Evolutionary conservation across 2,113 vertebrate genomes (phyloP).

Genomic region (Balaenoptera acutorostrata): DNA sequence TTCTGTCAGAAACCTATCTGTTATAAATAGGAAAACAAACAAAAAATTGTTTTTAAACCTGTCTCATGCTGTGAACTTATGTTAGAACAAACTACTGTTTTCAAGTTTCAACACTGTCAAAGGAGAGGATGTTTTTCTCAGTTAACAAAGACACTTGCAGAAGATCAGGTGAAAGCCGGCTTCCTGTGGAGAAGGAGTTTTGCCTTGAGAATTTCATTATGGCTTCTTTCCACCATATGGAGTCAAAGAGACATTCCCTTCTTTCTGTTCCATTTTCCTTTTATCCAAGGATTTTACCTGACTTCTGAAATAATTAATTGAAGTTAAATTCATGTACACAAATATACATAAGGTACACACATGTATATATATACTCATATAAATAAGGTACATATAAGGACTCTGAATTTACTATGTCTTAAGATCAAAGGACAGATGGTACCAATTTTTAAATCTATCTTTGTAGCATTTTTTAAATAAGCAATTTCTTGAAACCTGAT

Average conservation of each 20-base stretch:
- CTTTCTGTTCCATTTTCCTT: neutral
- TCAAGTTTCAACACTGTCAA: neutral
- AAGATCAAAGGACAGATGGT: neutral
- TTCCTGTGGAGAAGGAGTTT: neutral
- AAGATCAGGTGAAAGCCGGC: neutral
- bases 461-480: neutral
- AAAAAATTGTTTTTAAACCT: neutral
- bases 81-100: conserved; percentile 12
- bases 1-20: neutral
- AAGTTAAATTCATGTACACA: neutral
- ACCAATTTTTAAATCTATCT: neutral
- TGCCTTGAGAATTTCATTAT: neutral
- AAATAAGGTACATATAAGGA: neutral
- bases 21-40: neutral
- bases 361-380: neutral
- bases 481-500: neutral
- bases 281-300: neutral
- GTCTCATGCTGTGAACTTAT: neutral
- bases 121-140: neutral
- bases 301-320: neutral
- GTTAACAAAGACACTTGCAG: neutral
- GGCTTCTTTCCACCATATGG: neutral
- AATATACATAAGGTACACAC: neutral
- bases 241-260: neutral
- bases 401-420: neutral